These are phyloP conservation scores for Caenorhabditis sp. DNA, from an alignment of 2,888 invertebrate species.

Conservation along the genomic window DNA sequence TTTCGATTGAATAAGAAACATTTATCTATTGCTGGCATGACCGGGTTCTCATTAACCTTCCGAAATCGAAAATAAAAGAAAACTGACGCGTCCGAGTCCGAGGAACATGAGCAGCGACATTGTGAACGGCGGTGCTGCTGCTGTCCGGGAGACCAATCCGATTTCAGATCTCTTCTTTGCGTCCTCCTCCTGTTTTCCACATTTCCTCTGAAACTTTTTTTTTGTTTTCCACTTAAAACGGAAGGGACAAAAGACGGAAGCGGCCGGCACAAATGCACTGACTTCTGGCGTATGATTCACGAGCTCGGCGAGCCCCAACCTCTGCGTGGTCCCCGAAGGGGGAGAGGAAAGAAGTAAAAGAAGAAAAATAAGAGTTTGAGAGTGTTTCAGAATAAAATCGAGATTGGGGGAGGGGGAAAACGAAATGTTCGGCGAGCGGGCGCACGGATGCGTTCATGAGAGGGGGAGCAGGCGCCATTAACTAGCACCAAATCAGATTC, in stretches of 20 bases:
- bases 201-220: not conserved
- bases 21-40: not conserved
- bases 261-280: constrained; percentile 32
- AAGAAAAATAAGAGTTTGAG: not conserved
- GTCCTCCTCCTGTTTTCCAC: not conserved
- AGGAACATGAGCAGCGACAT: constrained; percentile 44
- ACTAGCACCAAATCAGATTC: constrained; percentile 34
- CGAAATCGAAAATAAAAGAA: too few relatives aligned
- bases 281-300: constrained; percentile 50
- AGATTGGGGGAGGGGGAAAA: not conserved
- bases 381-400: constrained; percentile 7
- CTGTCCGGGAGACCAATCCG: constrained; percentile 24
- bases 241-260: not conserved
- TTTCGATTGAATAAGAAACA: too few relatives aligned
- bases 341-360: not conserved
- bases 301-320: constrained; percentile 20
- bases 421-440: too few relatives aligned
- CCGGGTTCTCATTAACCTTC: too few relatives aligned
- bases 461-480: constrained; percentile 51
- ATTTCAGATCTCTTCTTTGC: not conserved
- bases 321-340: too few relatives aligned
- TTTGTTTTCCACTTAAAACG: constrained; percentile 2
- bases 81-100: constrained; percentile 39
- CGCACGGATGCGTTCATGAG: constrained; percentile 44
- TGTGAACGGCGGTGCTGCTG: constrained; percentile 17